phyloP scores from a whole-genome alignment of 2,888 invertebrate genomes.

The Palloptera scutellata region DNA sequence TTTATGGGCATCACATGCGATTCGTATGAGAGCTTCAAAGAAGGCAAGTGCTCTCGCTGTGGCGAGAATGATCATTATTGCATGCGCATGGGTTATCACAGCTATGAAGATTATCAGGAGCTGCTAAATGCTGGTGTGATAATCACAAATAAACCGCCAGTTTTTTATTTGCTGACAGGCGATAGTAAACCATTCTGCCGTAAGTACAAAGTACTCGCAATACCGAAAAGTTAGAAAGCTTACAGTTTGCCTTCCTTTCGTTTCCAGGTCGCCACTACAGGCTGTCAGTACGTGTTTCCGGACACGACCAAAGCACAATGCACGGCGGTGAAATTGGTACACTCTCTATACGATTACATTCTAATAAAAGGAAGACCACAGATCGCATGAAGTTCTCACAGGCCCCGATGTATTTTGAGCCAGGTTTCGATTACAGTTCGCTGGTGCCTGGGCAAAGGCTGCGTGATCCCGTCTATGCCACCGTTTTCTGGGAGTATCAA shows the following conservation, averaged over 20 bases:
- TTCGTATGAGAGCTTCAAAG: conserved; percentile 76
- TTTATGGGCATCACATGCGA: conserved; percentile 82
- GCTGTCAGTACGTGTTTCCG: conserved; percentile 77
- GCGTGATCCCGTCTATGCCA: conserved; percentile 72
- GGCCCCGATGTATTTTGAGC: conserved; percentile 68
- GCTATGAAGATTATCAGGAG: conserved; percentile 67
- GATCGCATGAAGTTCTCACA: conserved; percentile 70
- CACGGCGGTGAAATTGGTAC: conserved; percentile 85
- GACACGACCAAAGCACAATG: conserved; percentile 72
- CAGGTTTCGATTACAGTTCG: conserved; percentile 74
- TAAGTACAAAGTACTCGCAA: conserved; percentile 62
- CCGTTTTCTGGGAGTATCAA: conserved; percentile 81
- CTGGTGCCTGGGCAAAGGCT: conserved; percentile 75
- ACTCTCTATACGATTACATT: conserved; percentile 73
- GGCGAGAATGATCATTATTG: conserved; percentile 72
- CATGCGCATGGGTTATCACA: conserved; percentile 75
- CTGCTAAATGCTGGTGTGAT: conserved; percentile 65
- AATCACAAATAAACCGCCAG: conserved; percentile 64
- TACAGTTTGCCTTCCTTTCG: background rate
- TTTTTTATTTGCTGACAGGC: conserved; percentile 78
- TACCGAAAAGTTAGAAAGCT: background rate
- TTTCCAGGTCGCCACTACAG: conserved; percentile 80
- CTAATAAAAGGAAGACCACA: conserved; percentile 68
- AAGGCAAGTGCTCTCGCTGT: conserved; percentile 77
- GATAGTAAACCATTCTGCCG: conserved; percentile 78